Conservation (phyloP, 2,888 invertebrate species). For the Diaphora mendica region DNA sequence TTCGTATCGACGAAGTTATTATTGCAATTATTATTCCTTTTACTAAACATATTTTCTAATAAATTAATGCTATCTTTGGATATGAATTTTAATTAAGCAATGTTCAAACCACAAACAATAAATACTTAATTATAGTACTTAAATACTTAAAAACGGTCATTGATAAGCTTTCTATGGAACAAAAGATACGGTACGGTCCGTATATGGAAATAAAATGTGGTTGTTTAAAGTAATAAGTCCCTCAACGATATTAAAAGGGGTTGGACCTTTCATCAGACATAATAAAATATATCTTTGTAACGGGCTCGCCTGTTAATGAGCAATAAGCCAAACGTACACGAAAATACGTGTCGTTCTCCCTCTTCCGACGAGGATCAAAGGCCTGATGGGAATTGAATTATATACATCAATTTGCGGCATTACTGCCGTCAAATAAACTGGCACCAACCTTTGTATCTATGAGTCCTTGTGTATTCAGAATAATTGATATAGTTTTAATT, state of each 20-base stretch:
- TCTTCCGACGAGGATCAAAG: constrained; percentile 31
- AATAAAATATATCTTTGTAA: constrained; percentile 8
- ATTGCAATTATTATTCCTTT: too few species aligned
- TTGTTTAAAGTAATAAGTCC: constrained; percentile 9
- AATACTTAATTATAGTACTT: not conserved
- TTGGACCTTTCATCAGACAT: constrained; percentile 13
- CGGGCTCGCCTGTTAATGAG: constrained; percentile 20
- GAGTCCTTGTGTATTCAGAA: constrained; percentile 9
- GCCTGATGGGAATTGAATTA: constrained; percentile 41
- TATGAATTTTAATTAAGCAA: not conserved
- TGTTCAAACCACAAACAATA: not conserved
- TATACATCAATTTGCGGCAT: constrained; percentile 40
- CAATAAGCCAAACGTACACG: constrained; percentile 19
- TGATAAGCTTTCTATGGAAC: not conserved
- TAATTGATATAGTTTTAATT: not conserved
- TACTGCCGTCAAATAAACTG: constrained; percentile 33
- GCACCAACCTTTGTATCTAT: constrained; percentile 13
- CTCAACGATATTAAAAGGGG: constrained; percentile 10
- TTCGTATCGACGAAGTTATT: too few species aligned
- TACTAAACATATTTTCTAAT: too few species aligned
- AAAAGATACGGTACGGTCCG: not conserved
- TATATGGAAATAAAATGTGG: not conserved
- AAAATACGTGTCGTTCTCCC: constrained; percentile 10
- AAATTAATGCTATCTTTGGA: not conserved
- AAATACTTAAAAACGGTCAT: not conserved